Evolutionary conservation across 2,797 vertebrate species (phyloP).

Genomic region (Oreochromis grahami): DNA sequence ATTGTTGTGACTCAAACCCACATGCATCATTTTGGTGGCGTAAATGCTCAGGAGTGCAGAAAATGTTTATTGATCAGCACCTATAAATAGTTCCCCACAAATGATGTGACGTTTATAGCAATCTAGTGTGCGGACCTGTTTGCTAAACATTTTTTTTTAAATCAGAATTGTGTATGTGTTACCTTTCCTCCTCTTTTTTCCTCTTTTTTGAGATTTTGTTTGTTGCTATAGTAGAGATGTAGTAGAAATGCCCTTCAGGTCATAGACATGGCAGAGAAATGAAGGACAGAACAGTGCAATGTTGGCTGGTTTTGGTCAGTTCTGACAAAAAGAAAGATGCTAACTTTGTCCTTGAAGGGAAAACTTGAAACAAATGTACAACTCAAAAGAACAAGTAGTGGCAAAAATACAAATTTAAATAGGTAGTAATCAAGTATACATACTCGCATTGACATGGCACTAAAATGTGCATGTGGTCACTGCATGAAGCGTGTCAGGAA

Average conservation of each 20-base stretch:
- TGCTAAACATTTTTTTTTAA: background rate
- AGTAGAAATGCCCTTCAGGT: background rate
- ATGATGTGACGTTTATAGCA: background rate
- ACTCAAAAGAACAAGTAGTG: background rate
- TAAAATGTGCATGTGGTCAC: constrained; percentile 57
- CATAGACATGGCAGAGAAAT: background rate
- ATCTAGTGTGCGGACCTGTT: background rate
- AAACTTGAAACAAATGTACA: background rate
- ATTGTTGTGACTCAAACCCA: background rate
- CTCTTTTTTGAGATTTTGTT: background rate
- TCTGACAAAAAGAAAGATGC: background rate
- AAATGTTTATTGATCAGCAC: background rate
- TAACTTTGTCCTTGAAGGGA: background rate
- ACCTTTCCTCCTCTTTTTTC: background rate
- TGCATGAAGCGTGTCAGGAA: constrained; percentile 60
- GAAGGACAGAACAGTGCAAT: background rate
- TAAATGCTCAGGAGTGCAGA: background rate
- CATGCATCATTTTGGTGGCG: background rate
- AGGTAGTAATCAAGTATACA: background rate
- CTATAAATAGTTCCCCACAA: background rate
- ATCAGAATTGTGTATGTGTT: background rate
- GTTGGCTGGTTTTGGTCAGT: background rate
- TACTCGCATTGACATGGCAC: constrained; percentile 21
- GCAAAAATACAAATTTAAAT: background rate
- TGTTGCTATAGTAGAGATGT: background rate